Evolutionary conservation across 2,888 invertebrate species (phyloP), one percentile per base, ranked within the genome.

Genomic region (Drosophila lutescens): DNA sequence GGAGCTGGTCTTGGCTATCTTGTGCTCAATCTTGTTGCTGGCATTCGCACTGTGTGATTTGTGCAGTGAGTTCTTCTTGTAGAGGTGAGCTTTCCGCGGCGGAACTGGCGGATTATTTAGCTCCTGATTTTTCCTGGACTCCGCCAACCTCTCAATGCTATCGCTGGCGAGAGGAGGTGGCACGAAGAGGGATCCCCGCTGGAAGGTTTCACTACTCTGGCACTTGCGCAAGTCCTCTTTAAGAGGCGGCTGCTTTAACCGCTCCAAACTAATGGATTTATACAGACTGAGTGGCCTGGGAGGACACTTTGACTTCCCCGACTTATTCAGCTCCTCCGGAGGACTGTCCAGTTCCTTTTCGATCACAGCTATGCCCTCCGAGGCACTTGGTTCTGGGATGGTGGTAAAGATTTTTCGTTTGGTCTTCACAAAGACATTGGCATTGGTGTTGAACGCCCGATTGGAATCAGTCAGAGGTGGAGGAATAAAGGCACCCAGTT

Each of bases 331-430:
- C 23, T 63, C 49, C 17, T 63, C 62, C n/a, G 49, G 12, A 12
- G 62, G 62, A 50, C 62, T 50, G 17, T 63, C 62, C 15, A 91
- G 55, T 43, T 90, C 89, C 23, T 89, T 90, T 43, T 86, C 91
- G 26, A 91, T 80, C 4, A 91, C 78, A 4, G 89, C 84, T 34
- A 91, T 68, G 26, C 91, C 90, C 36, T 88, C 90, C 34, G 74
- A 59, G 0, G 89, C 87, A 50, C 57, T 86, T 1, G 90, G 88
- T 23, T 91, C 88, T 2, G 94, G 94, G 5, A 95, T 94, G 0
- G 96, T 95, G 0, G 96, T 95, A 75, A 96, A 96, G 78, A 96
- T 94, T 92, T 96, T 96, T 59, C 96, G 93, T 44, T 96, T 96
- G 0, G 96, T 97, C 91, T 96, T 96, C 0, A 96, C 95, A 76